Percentiles rank a stretch among this genome's conserved stretches.
Evolutionary conservation across 2,113 vertebrate genomes (phyloP).

Genomic region (Nettapus auritus): DNA sequence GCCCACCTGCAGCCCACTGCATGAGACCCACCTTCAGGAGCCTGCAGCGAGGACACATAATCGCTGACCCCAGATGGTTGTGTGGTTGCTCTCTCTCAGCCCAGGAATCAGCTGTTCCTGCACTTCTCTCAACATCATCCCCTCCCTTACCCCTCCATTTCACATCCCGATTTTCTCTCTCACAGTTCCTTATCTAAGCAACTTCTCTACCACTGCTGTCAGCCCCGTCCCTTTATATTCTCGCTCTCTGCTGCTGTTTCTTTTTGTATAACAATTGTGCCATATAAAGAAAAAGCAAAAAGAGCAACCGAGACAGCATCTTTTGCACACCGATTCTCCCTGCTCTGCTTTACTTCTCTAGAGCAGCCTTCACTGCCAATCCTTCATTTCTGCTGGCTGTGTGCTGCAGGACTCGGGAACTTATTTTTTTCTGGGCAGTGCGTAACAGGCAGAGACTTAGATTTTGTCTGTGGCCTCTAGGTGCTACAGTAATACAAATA

Average conservation of each 20-base stretch:
- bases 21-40: not conserved
- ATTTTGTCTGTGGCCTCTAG: slow-evolving; percentile 49
- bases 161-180: not conserved
- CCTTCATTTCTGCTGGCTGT: not conserved
- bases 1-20: not conserved
- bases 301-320: not conserved
- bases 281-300: not conserved
- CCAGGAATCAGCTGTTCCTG: not conserved
- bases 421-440: not conserved
- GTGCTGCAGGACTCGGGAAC: not conserved
- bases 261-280: not conserved
- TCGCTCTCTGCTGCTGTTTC: not conserved
- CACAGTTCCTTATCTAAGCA: not conserved
- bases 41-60: not conserved
- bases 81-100: not conserved
- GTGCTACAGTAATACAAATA: slow-evolving; percentile 59
- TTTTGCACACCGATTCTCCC: not conserved
- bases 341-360: not conserved
- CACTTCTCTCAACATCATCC: not conserved
- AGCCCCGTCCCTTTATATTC: not conserved
- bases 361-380: not conserved
- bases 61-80: not conserved
- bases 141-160: not conserved
- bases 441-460: not conserved
- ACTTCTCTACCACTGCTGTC: not conserved